Conservation (phyloP, 1,140 invertebrate species). For the Leptoteleia sp. region DNA sequence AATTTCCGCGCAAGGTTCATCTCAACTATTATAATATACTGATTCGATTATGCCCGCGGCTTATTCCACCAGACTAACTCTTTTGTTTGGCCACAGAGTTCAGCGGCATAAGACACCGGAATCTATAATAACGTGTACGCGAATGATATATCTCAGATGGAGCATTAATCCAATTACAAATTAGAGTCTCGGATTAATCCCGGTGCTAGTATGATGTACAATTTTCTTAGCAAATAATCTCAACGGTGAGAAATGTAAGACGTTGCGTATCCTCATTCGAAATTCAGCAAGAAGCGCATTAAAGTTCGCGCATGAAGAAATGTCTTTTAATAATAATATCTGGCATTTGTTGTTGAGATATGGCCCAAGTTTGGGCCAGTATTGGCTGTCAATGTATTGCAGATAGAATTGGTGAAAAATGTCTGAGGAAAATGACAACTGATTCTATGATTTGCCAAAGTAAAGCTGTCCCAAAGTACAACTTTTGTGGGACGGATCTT, state of each 20-base stretch:
- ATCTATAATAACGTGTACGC: conserved; percentile 18
- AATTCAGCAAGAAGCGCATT: too few species aligned
- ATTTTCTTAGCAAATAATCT: conserved; percentile 7
- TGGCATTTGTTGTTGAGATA: too few species aligned
- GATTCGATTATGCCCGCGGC: conserved; percentile 37
- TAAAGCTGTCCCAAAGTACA: too few species aligned
- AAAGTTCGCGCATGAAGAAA: too few species aligned
- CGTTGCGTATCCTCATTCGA: too few species aligned
- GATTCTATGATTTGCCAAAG: too few species aligned
- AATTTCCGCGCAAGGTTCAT: conserved; percentile 28
- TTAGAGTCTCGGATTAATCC: conserved; percentile 30
- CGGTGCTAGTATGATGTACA: neutral
- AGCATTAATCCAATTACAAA: conserved; percentile 26
- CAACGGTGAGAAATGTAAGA: neutral
- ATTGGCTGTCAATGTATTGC: too few species aligned
- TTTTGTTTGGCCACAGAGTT: conserved; percentile 14
- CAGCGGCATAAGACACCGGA: conserved; percentile 13
- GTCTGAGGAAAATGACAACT: too few species aligned
- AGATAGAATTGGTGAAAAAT: too few species aligned
- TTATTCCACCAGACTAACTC: conserved; percentile 30
- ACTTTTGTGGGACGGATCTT: too few species aligned
- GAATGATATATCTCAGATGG: conserved; percentile 12
- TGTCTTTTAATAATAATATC: too few species aligned
- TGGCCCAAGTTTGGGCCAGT: too few species aligned
- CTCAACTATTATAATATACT: conserved; percentile 32